Evolutionary conservation across 2,113 vertebrate species (phyloP).

Genomic region (Zootoca vivipara): DNA sequence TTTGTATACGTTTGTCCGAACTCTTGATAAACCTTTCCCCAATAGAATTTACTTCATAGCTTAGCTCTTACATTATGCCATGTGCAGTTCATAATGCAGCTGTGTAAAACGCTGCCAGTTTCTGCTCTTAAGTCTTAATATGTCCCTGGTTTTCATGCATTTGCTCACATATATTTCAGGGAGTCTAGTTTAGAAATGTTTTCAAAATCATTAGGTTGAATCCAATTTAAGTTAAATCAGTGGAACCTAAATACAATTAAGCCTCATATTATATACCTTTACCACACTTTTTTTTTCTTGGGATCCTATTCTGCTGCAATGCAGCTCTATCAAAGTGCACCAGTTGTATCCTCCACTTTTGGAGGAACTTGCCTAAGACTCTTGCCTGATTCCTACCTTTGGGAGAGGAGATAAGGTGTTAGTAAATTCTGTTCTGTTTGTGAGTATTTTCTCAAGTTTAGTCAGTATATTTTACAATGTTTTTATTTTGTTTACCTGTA

Average conservation of each 20-base stretch:
- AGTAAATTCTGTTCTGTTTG: too few species aligned
- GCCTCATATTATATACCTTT: too few species aligned
- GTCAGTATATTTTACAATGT: too few species aligned
- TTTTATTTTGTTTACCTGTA: too few species aligned
- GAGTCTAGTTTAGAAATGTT: not conserved
- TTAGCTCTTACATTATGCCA: not conserved
- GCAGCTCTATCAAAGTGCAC: not conserved
- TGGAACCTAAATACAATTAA: too few species aligned
- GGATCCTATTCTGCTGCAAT: not conserved
- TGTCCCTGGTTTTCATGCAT: not conserved
- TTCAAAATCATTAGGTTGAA: not conserved
- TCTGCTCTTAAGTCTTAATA: constrained; percentile 8
- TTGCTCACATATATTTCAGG: not conserved
- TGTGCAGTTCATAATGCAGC: not conserved
- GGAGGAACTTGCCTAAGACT: too few species aligned
- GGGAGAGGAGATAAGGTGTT: too few species aligned
- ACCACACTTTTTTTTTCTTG: not conserved
- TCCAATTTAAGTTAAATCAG: too few species aligned
- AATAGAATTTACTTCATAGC: constrained; percentile 5
- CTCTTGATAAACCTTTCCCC: constrained; percentile 13
- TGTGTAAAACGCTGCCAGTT: not conserved
- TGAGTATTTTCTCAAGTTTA: too few species aligned
- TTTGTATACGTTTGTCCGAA: not conserved
- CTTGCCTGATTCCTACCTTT: too few species aligned
- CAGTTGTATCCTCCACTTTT: not conserved